A percentile compares a stretch with the other conserved stretches of the same genome.
Evolutionary conservation across 1,140 invertebrate species (phyloP).

Genomic region (Drosophila kohkoa): DNA sequence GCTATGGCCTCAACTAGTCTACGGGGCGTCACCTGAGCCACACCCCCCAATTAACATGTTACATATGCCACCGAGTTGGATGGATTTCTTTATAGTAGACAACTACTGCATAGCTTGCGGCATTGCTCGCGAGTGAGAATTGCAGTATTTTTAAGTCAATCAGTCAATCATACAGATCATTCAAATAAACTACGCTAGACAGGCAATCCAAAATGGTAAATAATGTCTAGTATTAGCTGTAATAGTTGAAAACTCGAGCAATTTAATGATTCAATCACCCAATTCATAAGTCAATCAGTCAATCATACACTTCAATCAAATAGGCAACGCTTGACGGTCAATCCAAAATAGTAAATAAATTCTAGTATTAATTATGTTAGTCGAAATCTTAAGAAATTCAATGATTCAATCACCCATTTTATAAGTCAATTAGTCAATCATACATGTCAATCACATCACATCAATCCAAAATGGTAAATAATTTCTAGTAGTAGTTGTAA

Average conservation of each 20-base stretch:
- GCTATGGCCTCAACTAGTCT: slow-evolving; percentile 5
- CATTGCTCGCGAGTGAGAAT: background rate
- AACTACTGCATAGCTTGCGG: too few species aligned
- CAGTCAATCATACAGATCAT: background rate
- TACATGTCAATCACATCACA: too few species aligned
- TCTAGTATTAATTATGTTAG: background rate
- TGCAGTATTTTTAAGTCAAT: background rate
- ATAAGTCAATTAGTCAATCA: background rate
- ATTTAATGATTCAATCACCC: background rate
- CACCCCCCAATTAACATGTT: slow-evolving; percentile 17
- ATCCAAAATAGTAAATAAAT: too few species aligned
- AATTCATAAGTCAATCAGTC: background rate
- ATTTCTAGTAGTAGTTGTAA: too few species aligned
- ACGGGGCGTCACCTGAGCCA: background rate
- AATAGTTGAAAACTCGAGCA: background rate
- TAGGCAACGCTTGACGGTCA: too few species aligned
- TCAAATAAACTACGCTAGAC: background rate
- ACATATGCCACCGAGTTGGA: background rate
- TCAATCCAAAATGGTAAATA: too few species aligned
- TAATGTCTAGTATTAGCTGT: background rate
- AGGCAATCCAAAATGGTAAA: too few species aligned
- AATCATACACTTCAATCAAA: background rate
- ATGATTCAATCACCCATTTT: background rate
- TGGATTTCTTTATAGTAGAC: background rate
- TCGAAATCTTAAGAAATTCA: background rate